A percentile compares a stretch with the other conserved stretches of the same genome.
Evolutionary conservation across 1,140 invertebrate species (phyloP).

Genomic region (Bombyx mandarina): DNA sequence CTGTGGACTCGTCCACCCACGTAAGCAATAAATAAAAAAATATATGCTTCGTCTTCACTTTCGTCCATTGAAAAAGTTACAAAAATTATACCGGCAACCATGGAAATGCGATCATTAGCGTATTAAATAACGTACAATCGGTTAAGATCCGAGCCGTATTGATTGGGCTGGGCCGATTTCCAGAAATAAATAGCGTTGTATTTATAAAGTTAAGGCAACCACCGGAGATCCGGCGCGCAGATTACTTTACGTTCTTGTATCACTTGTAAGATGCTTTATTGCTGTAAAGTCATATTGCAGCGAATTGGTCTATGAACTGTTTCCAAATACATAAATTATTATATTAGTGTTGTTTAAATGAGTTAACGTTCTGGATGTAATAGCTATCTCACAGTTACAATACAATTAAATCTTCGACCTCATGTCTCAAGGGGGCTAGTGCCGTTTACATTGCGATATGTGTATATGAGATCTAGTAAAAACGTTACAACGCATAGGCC

Average conservation of each 20-base stretch:
- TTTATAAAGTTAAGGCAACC: constrained; percentile 64
- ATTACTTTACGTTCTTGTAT: constrained; percentile 60
- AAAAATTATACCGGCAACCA: neutral
- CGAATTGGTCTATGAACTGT: neutral
- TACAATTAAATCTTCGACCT: too few relatives aligned
- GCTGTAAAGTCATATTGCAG: constrained; percentile 9
- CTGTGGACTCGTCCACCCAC: too few relatives aligned
- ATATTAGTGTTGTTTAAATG: too few relatives aligned
- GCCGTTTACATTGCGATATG: too few relatives aligned
- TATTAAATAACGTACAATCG: constrained; percentile 1
- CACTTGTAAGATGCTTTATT: constrained; percentile 70
- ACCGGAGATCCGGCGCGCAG: constrained; percentile 43
- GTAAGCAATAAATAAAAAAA: neutral
- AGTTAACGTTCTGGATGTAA: too few relatives aligned
- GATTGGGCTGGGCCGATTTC: constrained; percentile 54
- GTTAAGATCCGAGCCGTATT: constrained; percentile 31
- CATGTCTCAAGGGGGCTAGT: too few relatives aligned
- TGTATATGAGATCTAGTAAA: too few relatives aligned
- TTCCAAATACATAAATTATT: too few relatives aligned
- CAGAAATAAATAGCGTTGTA: constrained; percentile 67
- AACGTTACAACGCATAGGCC: too few relatives aligned
- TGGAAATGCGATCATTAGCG: neutral
- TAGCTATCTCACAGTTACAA: too few relatives aligned
- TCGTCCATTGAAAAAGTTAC: neutral
- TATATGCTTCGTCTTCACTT: too few relatives aligned